Percentiles rank a stretch among this genome's conserved stretches.
Conservation (phyloP, 1,140 invertebrate genomes). For the Campoletis sonorensis region DNA sequence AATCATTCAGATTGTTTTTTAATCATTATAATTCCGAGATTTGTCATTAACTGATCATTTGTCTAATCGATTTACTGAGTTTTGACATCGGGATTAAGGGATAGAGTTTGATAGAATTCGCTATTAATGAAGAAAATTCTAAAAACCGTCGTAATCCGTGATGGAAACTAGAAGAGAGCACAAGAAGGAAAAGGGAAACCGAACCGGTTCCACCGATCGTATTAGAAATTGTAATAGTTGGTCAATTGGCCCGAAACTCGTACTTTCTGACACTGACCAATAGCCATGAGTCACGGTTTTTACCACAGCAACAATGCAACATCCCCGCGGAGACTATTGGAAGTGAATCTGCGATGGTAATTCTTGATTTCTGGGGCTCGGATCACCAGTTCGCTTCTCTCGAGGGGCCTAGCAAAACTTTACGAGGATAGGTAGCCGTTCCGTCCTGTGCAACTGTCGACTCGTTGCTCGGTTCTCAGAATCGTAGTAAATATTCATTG, state of each 20-base stretch:
- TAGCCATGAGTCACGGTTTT: slow-evolving; percentile 32
- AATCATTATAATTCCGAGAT: too few species aligned
- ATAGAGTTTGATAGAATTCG: too few species aligned
- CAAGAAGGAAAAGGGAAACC: neutral
- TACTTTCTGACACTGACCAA: neutral
- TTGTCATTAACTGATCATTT: too few species aligned
- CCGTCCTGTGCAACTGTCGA: too few species aligned
- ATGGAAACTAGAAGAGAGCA: neutral
- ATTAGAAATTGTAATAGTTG: slow-evolving; percentile 33
- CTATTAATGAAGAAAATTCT: too few species aligned
- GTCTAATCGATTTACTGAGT: too few species aligned
- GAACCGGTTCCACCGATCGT: neutral
- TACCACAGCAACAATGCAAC: slow-evolving; percentile 14
- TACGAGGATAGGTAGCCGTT: too few species aligned
- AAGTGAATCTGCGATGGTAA: slow-evolving; percentile 59
- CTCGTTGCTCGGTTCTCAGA: too few species aligned
- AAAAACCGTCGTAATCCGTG: too few species aligned
- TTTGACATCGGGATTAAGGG: too few species aligned
- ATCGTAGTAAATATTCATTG: too few species aligned
- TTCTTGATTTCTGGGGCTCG: slow-evolving; percentile 45
- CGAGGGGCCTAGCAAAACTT: slow-evolving; percentile 40
- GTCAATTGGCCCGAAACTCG: neutral
- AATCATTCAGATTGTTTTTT: too few species aligned
- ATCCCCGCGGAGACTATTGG: slow-evolving; percentile 47
- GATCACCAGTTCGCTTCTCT: neutral